Evolutionary conservation across 2,113 vertebrate genomes (phyloP), one percentile per base, ranked within the genome.

Genomic region (Epinephelus lanceolatus): DNA sequence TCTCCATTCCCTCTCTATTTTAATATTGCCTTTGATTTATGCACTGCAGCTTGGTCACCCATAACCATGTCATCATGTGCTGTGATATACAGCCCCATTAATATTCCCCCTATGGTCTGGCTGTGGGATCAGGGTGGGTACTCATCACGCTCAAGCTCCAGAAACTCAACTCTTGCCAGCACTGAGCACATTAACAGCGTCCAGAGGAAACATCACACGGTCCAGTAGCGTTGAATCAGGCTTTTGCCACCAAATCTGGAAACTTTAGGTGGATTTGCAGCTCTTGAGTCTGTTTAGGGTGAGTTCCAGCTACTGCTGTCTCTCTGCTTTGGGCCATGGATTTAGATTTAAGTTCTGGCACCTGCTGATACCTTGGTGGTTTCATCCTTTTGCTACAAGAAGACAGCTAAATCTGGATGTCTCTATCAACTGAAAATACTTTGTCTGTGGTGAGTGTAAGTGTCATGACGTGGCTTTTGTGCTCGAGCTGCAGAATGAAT

Each of bases 1-100:
- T 62, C 30, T 63, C 23, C 82, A 45, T 37, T 52, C 21, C 0
- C 51, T 18, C 40, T 27, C 17, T 73, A 13, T 82, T 86, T 88
- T 72, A 67, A 81, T 78, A 68, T 80, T 57, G 6, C 23, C n/a
- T 84, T 74, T 88, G 83, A 90, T 87, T 87, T 86, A 88, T 14
- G 45, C 55, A 56, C 85, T 55, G 47, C 33, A 66, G 55, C 69
- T 18, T 49, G 53, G 49, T 86, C 57, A 74, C n/a, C 67, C 88
- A 68, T 90, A 68, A 87, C 30, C 18, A 53, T 81, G 86, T 91
- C 84, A 55, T 82, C 67, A n/a, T 83, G 80, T 60, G 37, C 40
- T 21, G 80, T 81, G 87, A 91, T 83, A 65, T 84, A 89, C 78
- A 84, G 15, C 71, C 73, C 80, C 61, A 80, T 85, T 82, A 88